Evolutionary conservation across 1,140 invertebrate genomes (phyloP).

Genomic region (Bactericera cockerelli): DNA sequence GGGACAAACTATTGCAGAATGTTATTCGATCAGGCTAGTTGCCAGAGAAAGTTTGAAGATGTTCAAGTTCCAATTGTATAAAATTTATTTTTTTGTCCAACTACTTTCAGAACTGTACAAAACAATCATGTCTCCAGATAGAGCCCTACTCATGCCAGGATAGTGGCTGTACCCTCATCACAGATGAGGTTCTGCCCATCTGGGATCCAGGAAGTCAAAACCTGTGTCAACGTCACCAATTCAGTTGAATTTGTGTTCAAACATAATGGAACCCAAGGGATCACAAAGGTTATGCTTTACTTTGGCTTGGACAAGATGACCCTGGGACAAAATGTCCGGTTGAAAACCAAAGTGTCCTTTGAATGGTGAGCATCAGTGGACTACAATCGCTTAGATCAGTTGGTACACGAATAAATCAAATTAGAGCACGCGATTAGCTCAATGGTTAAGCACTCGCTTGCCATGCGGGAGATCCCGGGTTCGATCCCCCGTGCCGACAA

Average conservation of each 20-base stretch:
- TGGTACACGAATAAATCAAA: no score
- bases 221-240: conserved; percentile 31
- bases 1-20: no score
- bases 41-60: no score
- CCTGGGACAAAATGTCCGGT: conserved; percentile 27
- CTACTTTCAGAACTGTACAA: conserved; percentile 32
- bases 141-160: conserved; percentile 29
- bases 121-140: conserved; percentile 32
- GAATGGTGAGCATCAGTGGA: conserved; percentile 32
- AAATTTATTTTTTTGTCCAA: no score
- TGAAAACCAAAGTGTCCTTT: conserved; percentile 35
- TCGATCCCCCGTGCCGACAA: no score
- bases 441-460: no score
- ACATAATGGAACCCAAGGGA: conserved; percentile 41
- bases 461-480: no score
- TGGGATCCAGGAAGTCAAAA: background rate
- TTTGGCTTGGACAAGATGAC: conserved; percentile 31
- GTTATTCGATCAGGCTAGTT: no score
- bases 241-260: conserved; percentile 34
- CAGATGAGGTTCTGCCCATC: background rate
- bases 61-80: no score
- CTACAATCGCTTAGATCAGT: no score
- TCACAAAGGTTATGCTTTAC: conserved; percentile 30
- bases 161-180: conserved; percentile 13
- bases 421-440: no score